Evolutionary conservation across 2,888 invertebrate genomes (phyloP), one percentile per base, ranked within the genome.

Genomic region (Orthonychiurus folsomi): DNA sequence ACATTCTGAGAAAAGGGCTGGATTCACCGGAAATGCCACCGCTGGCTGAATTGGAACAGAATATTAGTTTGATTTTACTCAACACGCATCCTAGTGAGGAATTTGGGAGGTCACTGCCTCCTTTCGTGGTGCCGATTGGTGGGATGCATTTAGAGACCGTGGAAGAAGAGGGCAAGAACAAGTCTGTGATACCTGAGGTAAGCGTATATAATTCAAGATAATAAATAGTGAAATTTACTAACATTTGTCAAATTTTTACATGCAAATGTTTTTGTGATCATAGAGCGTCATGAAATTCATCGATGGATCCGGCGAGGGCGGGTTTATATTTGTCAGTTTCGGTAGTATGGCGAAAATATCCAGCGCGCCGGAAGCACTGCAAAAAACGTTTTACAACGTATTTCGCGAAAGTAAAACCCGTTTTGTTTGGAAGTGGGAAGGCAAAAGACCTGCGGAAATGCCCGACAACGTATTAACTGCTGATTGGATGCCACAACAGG

Each of bases 251-350:
- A 9, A 5, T 20, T 5, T 52, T 23, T 24, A 50, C 26, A n/a
- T 48, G 47, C 27, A 18, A 18, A n/a, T 20, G 3, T 27, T 15
- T 9, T 20, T 24, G 26, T 50, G 53, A 3, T 54, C 23, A 26
- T 25, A 72, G 70, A 66, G 70, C 20, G 55, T 72, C 9, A 62
- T 57, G 15, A 66, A 69, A 25, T 71, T 73, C 52, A 56, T 73
- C 1, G 60, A 65, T 1, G 63, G 59, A 12, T 62, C 60, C 24
- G 64, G 68, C 1, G 58, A 68, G n/a, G 61, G 67, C 5, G 69
- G 68, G 1, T 67, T 71, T 27, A 65, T 73, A 37, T 70, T 68
- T 28, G 50, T 72, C 9, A 71, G 69, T 57, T 72, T 72, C 60
- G 72, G 72, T 24, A 66, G 66, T 23, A 64, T 65, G 53, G 67